Evolutionary conservation across 2,888 invertebrate species (phyloP).

Genomic region (Alitta virens): DNA sequence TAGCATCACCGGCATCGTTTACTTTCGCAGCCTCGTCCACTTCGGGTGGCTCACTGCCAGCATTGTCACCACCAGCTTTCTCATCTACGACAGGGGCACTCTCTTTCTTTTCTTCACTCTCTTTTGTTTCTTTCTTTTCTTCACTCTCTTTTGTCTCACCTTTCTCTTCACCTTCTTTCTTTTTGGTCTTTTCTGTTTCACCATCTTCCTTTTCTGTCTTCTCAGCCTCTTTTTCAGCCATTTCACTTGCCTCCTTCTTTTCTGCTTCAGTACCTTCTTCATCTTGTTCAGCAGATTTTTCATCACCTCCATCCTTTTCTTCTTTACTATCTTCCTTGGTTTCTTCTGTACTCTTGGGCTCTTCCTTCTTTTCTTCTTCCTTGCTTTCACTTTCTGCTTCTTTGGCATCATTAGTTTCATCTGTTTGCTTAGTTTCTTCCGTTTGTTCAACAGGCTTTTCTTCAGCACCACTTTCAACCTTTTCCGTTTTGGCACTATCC

Average conservation of each 20-base stretch:
- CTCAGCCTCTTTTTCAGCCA: constrained; percentile 1
- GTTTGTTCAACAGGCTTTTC: constrained; percentile 9
- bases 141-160: too few relatives aligned
- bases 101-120: too few relatives aligned
- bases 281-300: constrained; percentile 1
- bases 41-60: background rate
- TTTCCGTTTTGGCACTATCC: constrained; percentile 2
- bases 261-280: constrained; percentile 11
- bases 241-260: background rate
- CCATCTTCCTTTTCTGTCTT: background rate
- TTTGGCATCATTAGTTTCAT: background rate
- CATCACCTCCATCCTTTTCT: background rate
- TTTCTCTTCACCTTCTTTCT: too few relatives aligned
- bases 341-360: background rate
- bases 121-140: too few relatives aligned
- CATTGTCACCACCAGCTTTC: background rate
- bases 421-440: constrained; percentile 1
- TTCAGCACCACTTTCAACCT: constrained; percentile 7
- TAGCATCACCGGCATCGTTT: background rate
- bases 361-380: constrained; percentile 3
- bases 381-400: constrained; percentile 3
- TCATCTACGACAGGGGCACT: background rate
- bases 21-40: background rate
- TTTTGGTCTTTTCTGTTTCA: too few relatives aligned
- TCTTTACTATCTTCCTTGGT: background rate